Percentiles rank a stretch among this genome's conserved stretches.
Conservation (phyloP, 2,113 vertebrate species). For the Sinocyclocheilus grahami region DNA sequence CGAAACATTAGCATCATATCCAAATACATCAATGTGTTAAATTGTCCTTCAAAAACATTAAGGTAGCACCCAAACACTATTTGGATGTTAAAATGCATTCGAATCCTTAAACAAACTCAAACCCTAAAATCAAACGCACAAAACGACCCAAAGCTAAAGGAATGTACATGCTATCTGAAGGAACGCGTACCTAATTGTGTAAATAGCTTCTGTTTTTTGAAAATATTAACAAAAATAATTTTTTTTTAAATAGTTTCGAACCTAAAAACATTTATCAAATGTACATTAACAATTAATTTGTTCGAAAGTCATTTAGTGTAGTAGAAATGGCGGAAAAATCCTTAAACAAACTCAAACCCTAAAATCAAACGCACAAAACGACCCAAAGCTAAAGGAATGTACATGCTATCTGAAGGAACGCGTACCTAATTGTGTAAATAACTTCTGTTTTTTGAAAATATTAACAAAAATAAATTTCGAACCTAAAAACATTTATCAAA, state of each 20-base stretch:
- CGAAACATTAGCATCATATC: not conserved
- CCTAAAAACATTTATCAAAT: not conserved
- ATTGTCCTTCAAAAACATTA: not conserved
- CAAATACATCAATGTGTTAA: not conserved
- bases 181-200: not conserved
- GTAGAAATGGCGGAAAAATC: slow-evolving; percentile 51
- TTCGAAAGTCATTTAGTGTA: slow-evolving; percentile 2
- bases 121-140: not conserved
- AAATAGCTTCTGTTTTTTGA: not conserved
- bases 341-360: not conserved
- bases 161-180: not conserved
- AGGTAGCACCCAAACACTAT: slow-evolving; percentile 9
- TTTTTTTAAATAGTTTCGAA: not conserved
- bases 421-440: not conserved
- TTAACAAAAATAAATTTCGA: not conserved
- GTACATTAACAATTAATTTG: not conserved
- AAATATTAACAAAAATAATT: not conserved
- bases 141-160: not conserved
- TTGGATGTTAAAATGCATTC: not conserved
- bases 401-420: not conserved
- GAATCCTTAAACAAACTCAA: not conserved
- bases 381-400: not conserved
- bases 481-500: slow-evolving; percentile 14
- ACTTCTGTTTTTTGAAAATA: not conserved
- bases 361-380: not conserved